Percentiles rank a stretch among this genome's conserved stretches.
These are phyloP conservation scores for Caenorhabditis japonica DNA, from an alignment of 2,888 invertebrate species.

Conservation along the genomic window DNA sequence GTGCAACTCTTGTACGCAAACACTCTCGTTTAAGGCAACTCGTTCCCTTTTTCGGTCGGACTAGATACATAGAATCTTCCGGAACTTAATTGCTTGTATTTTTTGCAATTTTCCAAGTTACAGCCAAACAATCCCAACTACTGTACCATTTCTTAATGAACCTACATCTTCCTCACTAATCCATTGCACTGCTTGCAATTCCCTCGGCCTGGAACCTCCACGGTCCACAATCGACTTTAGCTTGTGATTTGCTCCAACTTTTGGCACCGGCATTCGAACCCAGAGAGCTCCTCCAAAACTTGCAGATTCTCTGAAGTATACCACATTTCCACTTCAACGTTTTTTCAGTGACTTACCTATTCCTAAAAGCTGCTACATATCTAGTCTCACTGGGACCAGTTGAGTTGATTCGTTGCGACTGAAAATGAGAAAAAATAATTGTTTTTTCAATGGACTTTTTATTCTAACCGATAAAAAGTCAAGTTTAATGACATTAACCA, in stretches of 20 bases:
- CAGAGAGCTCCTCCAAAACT: constrained; percentile 57
- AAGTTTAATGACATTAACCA: constrained; percentile 55
- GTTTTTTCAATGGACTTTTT: background rate
- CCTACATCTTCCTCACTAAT: constrained; percentile 35
- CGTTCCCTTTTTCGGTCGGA: too few relatives aligned
- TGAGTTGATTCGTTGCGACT: constrained; percentile 32
- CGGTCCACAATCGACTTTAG: constrained; percentile 43
- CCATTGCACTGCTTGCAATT: constrained; percentile 48
- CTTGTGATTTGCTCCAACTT: constrained; percentile 30
- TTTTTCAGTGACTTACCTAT: constrained; percentile 28
- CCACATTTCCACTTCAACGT: background rate
- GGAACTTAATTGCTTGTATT: too few relatives aligned
- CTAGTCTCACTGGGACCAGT: constrained; percentile 15
- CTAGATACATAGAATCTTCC: too few relatives aligned
- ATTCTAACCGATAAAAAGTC: constrained; percentile 41
- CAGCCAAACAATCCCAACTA: too few relatives aligned
- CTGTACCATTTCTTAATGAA: too few relatives aligned
- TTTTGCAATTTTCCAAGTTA: too few relatives aligned
- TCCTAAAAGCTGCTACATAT: constrained; percentile 48
- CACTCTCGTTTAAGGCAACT: too few relatives aligned
- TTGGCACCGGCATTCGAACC: constrained; percentile 53
- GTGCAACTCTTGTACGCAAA: too few relatives aligned
- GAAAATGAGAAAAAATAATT: background rate
- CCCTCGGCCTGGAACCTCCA: constrained; percentile 19
- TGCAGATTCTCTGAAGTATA: constrained; percentile 46